These are phyloP conservation scores for Zosterops lateralis DNA, from an alignment of 2,113 vertebrate species.

Conservation along the genomic window DNA sequence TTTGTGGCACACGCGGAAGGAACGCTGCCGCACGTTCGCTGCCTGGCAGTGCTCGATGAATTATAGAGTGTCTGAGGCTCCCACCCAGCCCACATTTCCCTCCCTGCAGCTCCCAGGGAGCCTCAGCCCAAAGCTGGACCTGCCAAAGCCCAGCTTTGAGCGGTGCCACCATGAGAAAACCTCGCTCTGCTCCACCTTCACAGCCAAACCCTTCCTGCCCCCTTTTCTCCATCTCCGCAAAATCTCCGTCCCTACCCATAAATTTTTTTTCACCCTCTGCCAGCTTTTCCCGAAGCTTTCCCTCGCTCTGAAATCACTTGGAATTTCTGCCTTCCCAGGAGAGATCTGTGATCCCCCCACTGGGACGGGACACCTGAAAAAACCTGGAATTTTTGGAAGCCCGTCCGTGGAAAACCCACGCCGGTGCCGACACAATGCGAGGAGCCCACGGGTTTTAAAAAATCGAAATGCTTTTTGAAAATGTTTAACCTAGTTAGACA, in stretches of 20 bases:
- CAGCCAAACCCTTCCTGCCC: neutral
- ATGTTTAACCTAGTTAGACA: slow-evolving; percentile 87
- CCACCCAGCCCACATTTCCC: neutral
- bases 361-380: neutral
- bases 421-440: slow-evolving; percentile 75
- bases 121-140: neutral
- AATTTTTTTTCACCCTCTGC: neutral
- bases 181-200: neutral
- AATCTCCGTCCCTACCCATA: neutral
- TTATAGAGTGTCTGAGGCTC: neutral
- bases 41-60: neutral
- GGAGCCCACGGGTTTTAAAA: slow-evolving; percentile 73
- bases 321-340: neutral
- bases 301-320: neutral
- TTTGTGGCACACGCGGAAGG: fast-evolving
- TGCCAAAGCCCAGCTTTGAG: neutral
- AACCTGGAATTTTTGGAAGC: neutral
- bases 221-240: neutral
- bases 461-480: slow-evolving; percentile 79
- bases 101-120: neutral
- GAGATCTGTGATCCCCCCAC: neutral
- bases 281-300: neutral
- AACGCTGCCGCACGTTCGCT: neutral
- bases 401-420: neutral
- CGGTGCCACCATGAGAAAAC: neutral